Percentiles rank a stretch among this genome's conserved stretches.
Evolutionary conservation across 2,888 invertebrate genomes (phyloP).

Genomic region (Cephus rjabovi): DNA sequence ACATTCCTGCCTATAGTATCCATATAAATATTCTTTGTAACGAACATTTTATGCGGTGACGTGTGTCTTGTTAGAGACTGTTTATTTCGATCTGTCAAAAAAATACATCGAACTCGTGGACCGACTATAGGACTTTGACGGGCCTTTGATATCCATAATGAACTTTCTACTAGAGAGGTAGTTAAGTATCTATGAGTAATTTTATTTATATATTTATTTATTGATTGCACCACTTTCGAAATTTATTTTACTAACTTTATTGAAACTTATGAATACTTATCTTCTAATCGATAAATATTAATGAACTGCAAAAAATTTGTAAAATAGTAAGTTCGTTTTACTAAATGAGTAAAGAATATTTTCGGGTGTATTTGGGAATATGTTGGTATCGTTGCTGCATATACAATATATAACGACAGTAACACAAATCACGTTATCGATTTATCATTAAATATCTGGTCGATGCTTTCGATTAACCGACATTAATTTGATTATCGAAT

Average conservation of each 20-base stretch:
- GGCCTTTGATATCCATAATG: no score
- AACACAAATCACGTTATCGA: neutral
- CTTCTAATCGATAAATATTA: neutral
- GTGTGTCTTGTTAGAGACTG: no score
- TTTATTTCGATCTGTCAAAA: no score
- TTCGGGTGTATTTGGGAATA: neutral
- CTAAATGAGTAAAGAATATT: neutral
- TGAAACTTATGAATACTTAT: neutral
- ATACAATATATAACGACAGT: neutral
- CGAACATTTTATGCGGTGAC: no score
- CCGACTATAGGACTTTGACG: no score
- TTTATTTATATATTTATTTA: no score
- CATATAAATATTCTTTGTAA: neutral
- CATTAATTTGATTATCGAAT: neutral
- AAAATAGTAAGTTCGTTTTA: neutral
- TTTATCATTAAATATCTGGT: neutral
- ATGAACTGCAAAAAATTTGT: neutral
- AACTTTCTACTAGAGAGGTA: no score
- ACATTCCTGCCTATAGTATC: neutral
- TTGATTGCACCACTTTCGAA: no score
- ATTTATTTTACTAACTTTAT: neutral
- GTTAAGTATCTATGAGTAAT: no score
- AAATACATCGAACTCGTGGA: no score
- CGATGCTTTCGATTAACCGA: neutral
- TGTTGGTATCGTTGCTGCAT: neutral